A percentile compares a stretch with the other conserved stretches of the same genome.
phyloP scores from a whole-genome alignment of 2,888 invertebrate species.

The Flexamia atlantica region DNA sequence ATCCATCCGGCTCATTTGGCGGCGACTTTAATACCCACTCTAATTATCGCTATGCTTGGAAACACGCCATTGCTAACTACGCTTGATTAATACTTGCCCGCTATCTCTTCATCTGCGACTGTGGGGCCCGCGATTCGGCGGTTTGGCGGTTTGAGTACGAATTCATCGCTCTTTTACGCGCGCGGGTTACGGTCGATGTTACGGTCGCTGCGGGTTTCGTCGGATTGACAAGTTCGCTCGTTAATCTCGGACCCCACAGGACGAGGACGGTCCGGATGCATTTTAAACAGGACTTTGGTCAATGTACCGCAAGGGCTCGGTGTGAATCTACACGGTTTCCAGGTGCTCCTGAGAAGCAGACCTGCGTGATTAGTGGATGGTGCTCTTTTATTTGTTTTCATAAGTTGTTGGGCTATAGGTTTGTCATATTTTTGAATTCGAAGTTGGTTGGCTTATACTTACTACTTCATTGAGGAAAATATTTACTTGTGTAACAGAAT shows the following conservation, averaged over 20 bases:
- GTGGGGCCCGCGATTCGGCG: too few relatives aligned
- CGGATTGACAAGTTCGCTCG: background rate
- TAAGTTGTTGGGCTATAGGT: too few relatives aligned
- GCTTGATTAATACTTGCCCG: slow-evolving; percentile 52
- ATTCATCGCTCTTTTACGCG: slow-evolving; percentile 25
- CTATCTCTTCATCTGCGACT: slow-evolving; percentile 45
- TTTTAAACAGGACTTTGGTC: too few relatives aligned
- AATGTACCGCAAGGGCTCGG: too few relatives aligned
- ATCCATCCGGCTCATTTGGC: slow-evolving; percentile 55
- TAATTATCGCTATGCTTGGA: slow-evolving; percentile 21
- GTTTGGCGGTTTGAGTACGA: slow-evolving; percentile 21
- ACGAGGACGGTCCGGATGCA: background rate
- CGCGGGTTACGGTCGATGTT: background rate
- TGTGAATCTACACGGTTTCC: too few relatives aligned
- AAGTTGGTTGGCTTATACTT: too few relatives aligned
- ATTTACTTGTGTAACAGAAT: too few relatives aligned
- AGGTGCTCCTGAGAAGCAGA: too few relatives aligned
- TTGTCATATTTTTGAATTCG: too few relatives aligned
- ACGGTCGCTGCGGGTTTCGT: background rate
- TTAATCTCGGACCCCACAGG: slow-evolving; percentile 11
- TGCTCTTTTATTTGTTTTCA: too few relatives aligned
- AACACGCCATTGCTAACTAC: slow-evolving; percentile 41
- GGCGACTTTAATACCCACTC: slow-evolving; percentile 45
- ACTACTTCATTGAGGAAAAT: too few relatives aligned
- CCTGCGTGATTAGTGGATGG: too few relatives aligned